Conservation (phyloP, 2,113 vertebrate genomes). For the Stigmatopora argus region DNA sequence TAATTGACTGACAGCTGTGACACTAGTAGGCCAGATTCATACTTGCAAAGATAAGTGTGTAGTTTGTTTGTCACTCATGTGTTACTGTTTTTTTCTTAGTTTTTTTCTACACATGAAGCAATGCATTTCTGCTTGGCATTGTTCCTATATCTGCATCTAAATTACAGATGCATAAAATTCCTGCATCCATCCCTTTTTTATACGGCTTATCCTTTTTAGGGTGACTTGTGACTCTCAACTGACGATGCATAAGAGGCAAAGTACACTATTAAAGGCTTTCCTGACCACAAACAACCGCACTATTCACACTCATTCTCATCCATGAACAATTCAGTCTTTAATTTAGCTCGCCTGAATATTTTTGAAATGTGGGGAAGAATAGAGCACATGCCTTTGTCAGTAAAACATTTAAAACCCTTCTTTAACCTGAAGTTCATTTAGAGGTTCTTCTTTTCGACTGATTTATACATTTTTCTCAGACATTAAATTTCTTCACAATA, state of each 20-base stretch:
- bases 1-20: conserved; percentile 40
- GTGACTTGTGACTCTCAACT: not conserved
- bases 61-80: conserved; percentile 6
- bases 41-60: conserved; percentile 10
- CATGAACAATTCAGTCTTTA: too few species aligned
- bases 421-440: too few species aligned
- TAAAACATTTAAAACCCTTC: too few species aligned
- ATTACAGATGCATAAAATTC: not conserved
- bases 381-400: too few species aligned
- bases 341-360: too few species aligned
- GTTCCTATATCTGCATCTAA: not conserved
- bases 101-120: conserved; percentile 6
- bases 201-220: not conserved
- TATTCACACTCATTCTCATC: not conserved
- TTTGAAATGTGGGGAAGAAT: too few species aligned
- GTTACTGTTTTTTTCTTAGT: conserved; percentile 8
- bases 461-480: too few species aligned
- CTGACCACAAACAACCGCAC: not conserved
- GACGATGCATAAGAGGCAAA: not conserved
- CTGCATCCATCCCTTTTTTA: not conserved
- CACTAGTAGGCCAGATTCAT: conserved; percentile 9
- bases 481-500: too few species aligned
- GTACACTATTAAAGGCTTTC: not conserved
- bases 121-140: conserved; percentile 4
- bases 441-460: too few species aligned